Percentiles rank a stretch among this genome's conserved stretches.
These are phyloP conservation scores for Drosophila biarmipes DNA, from an alignment of 1,140 invertebrate species.

Conservation along the genomic window DNA sequence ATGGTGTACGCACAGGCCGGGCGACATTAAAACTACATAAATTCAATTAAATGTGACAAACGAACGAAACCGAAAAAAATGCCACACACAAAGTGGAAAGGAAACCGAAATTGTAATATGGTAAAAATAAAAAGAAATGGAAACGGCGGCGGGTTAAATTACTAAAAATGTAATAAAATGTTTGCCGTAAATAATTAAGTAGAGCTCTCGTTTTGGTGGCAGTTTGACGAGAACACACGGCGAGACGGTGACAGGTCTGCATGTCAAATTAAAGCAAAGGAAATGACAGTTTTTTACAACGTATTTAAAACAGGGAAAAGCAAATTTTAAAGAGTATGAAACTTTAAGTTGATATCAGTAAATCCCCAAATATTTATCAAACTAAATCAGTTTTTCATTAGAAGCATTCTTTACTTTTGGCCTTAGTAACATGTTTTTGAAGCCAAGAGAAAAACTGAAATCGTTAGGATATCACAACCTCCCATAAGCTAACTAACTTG, in stretches of 20 bases:
- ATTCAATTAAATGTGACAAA: slow-evolving; percentile 83
- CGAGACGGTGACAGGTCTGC: slow-evolving; percentile 40
- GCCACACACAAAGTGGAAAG: slow-evolving; percentile 25
- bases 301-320: background rate
- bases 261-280: slow-evolving; percentile 54
- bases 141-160: slow-evolving; percentile 60
- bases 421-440: too few relatives aligned
- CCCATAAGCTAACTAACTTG: background rate
- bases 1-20: slow-evolving; percentile 60
- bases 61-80: slow-evolving; percentile 44
- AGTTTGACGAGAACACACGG: slow-evolving; percentile 54
- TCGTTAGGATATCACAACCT: too few relatives aligned
- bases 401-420: too few relatives aligned
- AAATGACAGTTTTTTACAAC: slow-evolving; percentile 2
- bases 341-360: too few relatives aligned
- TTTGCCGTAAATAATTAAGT: slow-evolving; percentile 75
- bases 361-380: too few relatives aligned
- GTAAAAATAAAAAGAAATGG: slow-evolving; percentile 32
- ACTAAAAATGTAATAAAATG: slow-evolving; percentile 82
- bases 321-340: too few relatives aligned
- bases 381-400: too few relatives aligned
- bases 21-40: slow-evolving; percentile 79
- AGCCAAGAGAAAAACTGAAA: background rate
- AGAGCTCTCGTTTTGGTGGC: slow-evolving; percentile 29
- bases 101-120: slow-evolving; percentile 21